Evolutionary conservation across 1,140 invertebrate species (phyloP), one percentile per base, ranked within the genome.

Genomic region (Drosophila baimaii): DNA sequence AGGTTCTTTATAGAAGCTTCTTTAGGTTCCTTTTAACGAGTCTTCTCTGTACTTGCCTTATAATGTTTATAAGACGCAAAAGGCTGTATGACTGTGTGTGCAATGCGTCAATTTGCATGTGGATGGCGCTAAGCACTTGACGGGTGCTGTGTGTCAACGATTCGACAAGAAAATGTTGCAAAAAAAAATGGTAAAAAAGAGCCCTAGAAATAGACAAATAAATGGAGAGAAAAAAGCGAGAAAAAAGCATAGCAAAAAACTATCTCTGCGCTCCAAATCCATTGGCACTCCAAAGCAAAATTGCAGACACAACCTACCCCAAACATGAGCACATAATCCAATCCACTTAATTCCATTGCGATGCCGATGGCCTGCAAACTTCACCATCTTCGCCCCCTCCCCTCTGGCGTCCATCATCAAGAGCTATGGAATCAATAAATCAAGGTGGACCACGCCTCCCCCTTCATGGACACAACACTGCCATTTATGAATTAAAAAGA

Each of bases 401-500:
- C 19, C 29, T 33, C 49, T 52, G 29, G 49, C 49, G 29, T 35
- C 33, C 63, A 15, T 35, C 35, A 55, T 35, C 35, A 55, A 35
- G 23, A 51, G 33, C 65, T 35, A 25, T 39, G 25, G 58, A 62
- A 79, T 77, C 71, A 84, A 84, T 79, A 76, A 81, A 83, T 84
- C 81, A 83, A 79, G 70, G 59, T 70, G 56, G 44, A 46, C 51
- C 71, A 84, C 71, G 47, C 81, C n/a, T n/a, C 76, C 76, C 74
- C 80, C 33, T 66, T 55, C 39, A 69, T 37, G 44, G 23, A 62
- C 68, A 65, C 54, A 69, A 72, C 46, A 69, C 68, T 69, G 29
- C 29, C 46, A 73, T 47, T 80, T 69, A 73, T 85, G 81, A 84
- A 84, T 83, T 83, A 83, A 81, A 81, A 81, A 57, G 47, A 74